Base-by-base conservation (phyloP, 2,113 vertebrate species). In the Agelaius phoeniceus region DNA sequence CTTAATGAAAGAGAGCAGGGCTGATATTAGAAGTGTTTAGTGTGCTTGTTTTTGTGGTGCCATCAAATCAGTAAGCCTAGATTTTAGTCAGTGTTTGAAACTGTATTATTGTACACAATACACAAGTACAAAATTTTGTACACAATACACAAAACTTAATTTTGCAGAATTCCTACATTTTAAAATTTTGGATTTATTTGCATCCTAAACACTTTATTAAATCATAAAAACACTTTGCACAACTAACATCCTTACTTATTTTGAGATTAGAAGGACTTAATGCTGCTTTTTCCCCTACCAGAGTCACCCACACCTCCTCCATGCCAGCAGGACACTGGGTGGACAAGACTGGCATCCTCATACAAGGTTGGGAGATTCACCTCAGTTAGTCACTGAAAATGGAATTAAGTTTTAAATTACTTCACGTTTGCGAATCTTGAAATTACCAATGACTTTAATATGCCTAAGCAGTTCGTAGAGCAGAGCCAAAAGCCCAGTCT, bases 231-330 rank as follows among this genome's bases (percentile, higher is more conserved):
- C 22, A 33, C 1, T n/a, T 76, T 55, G 4, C 22, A 59, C 23
- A 68, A 14, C 30, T 61, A 21, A 17, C 1, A 3, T 63, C 59
- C 35, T 87, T 6, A 23, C 7, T 82, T 78, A 4, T 67, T 89
- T 58, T 26, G 63, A 63, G 6, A 22, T 43, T 68, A 76, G 15
- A 72, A 15, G 59, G 35, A 30, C 7, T 59, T 59, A 2, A 1
- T 61, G 9, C 13, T 72, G 52, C 7, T 55, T 83, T n/a, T 46
- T 73, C 4, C 52, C 11, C 14, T 41, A n/a, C 22, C 8, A 41
- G 28, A 84, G 5, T 33, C 27, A 26, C 26, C 37, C 0, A 0
- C 23, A 57, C 9, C 19, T 27, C 15, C 44, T 65, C 73, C 28
- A 41, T 41, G 30, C 4, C n/a, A 71, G 48, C 7, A 66, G 31